Percentiles rank a stretch among this genome's conserved stretches.
Evolutionary conservation across 2,888 invertebrate species (phyloP).

Genomic region (Polydrusus tereticollis): DNA sequence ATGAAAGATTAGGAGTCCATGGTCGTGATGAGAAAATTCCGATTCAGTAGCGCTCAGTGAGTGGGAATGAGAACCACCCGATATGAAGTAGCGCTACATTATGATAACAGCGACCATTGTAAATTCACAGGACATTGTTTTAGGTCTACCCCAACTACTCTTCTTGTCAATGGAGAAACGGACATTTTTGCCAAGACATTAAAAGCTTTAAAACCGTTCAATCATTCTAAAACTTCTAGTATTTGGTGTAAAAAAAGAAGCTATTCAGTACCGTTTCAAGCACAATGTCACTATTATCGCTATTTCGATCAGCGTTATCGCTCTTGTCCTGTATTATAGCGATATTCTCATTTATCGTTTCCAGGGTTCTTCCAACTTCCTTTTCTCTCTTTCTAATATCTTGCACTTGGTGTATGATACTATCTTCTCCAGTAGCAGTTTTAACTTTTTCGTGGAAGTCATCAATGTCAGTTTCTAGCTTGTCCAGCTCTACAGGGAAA

Average conservation of each 20-base stretch:
- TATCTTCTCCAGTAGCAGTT: slow-evolving; percentile 76
- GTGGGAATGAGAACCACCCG: too few species aligned
- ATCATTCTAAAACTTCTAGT: too few species aligned
- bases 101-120: too few species aligned
- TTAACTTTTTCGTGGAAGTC: slow-evolving; percentile 82
- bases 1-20: too few species aligned
- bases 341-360: slow-evolving; percentile 67
- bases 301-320: slow-evolving; percentile 72
- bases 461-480: slow-evolving; percentile 83
- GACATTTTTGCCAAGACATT: too few species aligned
- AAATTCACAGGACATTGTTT: too few species aligned
- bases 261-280: slow-evolving; percentile 62
- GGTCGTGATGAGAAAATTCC: too few species aligned
- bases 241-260: neutral
- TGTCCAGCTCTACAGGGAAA: slow-evolving; percentile 86
- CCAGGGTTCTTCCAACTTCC: slow-evolving; percentile 73
- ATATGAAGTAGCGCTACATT: too few species aligned
- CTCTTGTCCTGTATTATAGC: slow-evolving; percentile 49
- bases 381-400: slow-evolving; percentile 78
- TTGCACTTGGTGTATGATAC: slow-evolving; percentile 77
- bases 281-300: slow-evolving; percentile 74
- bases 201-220: too few species aligned
- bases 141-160: too few species aligned
- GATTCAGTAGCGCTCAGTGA: too few species aligned
- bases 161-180: too few species aligned